A percentile compares a stretch with the other conserved stretches of the same genome.
These are phyloP conservation scores for Monoplex corrugatus DNA, from an alignment of 2,888 invertebrate species.

Conservation along the genomic window DNA sequence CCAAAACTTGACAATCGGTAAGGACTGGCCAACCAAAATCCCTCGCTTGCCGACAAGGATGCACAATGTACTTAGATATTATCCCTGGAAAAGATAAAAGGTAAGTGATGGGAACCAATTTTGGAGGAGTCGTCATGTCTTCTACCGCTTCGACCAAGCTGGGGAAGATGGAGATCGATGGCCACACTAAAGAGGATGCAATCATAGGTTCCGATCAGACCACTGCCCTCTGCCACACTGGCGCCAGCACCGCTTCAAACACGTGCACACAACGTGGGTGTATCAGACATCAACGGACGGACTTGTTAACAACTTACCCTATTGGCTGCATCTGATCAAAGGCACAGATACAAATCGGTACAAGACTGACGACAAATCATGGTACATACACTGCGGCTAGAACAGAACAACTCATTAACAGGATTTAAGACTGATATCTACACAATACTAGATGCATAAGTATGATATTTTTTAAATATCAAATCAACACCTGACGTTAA, in stretches of 20 bases:
- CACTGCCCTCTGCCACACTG: not conserved
- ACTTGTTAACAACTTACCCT: too few relatives aligned
- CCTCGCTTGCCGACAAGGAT: not conserved
- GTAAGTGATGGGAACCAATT: conserved; percentile 31
- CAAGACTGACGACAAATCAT: too few relatives aligned
- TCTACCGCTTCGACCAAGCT: not conserved
- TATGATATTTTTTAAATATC: too few relatives aligned
- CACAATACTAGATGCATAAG: too few relatives aligned
- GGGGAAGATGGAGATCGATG: conserved; percentile 18
- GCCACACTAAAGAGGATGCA: not conserved
- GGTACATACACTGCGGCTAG: too few relatives aligned
- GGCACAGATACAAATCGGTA: too few relatives aligned
- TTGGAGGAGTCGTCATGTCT: not conserved
- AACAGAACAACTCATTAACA: too few relatives aligned
- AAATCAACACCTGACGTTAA: too few relatives aligned
- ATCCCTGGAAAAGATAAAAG: not conserved
- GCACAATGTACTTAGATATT: conserved; percentile 10
- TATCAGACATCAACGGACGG: too few relatives aligned
- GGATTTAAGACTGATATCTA: too few relatives aligned
- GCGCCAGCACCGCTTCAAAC: not conserved
- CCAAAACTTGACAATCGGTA: not conserved
- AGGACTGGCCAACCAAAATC: not conserved
- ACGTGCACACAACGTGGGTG: too few relatives aligned
- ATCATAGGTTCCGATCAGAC: not conserved
- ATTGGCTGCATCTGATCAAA: too few relatives aligned